Base-by-base conservation (phyloP, 2,888 invertebrate species). In the Melinaea menophilus region DNA sequence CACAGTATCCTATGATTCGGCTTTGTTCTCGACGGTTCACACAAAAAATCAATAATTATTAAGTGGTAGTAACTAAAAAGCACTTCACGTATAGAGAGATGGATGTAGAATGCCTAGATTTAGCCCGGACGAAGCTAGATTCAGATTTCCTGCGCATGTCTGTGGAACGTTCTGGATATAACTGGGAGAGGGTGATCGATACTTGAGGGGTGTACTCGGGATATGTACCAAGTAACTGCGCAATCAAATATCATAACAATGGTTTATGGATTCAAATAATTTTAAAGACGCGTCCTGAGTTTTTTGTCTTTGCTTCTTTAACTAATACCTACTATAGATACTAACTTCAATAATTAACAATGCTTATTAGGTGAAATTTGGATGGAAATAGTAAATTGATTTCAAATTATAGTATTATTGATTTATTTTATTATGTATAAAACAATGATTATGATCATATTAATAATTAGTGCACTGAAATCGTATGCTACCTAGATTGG, bases 121-220 rank as follows among this genome's bases (percentile, higher is more conserved):
- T 61, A 59, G 56, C 54, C 56, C 58, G 64, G 55, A 55, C 22
- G 11, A 34, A 54, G 37, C 55, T 59, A 61, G 55, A 61, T 59
- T 61, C 61, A 61, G 56, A 22, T 34, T 56, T 41, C 46, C 11
- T 62, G 66, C 66, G 64, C 66, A 66, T 64, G 66, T 56, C 59
- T 64, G 59, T 31, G 22, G 55, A 51, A 51, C 31, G 31, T 51
- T 51, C 51, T 51, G 51, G 51, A 51, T 31, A 11, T 31, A 3
- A 9, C 31, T 3, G 7, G 31, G 31, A n/a, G 11, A 31, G 9
- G 51, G 51, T 9, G 7, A 22, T 31, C 31, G 31, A 31, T 31
- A 31, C 22, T 31, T 9, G 51, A 51, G 51, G 31, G 31, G 5
- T 11, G 51, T 9, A 31, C 31, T 51, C n/a, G 41, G 41, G 41